Conservation (phyloP, 2,113 vertebrate genomes). For the Psammodynastes pulverulentus region DNA sequence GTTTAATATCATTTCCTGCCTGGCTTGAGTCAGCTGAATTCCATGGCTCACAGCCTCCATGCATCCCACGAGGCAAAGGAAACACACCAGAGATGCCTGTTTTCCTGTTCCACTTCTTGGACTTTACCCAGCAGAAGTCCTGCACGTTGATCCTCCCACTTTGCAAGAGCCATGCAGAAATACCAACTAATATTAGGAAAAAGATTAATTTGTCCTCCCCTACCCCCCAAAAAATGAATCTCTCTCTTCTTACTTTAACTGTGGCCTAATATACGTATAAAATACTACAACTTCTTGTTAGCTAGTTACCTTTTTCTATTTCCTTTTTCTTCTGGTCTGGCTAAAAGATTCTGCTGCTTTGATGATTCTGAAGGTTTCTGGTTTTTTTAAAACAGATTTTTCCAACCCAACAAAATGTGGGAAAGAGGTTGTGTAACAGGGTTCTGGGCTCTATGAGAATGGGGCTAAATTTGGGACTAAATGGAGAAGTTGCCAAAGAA, state of each 20-base stretch:
- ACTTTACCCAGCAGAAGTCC: conserved; percentile 6
- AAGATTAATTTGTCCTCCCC: not conserved
- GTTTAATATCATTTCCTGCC: conserved; percentile 50
- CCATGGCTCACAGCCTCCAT: conserved; percentile 23
- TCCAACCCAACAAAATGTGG: not conserved
- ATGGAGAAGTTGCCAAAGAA: not conserved
- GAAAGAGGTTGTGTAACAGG: not conserved
- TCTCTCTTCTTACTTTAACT: not conserved
- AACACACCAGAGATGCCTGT: conserved; percentile 1
- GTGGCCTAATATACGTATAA: not conserved
- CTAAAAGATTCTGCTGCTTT: not conserved
- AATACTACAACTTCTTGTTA: not conserved
- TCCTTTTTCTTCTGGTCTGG: not conserved
- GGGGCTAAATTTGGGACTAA: not conserved
- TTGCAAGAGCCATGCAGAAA: not conserved
- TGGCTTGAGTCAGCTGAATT: conserved; percentile 57
- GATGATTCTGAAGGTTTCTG: not conserved
- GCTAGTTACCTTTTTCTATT: not conserved
- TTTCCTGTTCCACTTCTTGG: conserved; percentile 5
- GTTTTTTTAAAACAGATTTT: not conserved
- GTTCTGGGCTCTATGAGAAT: not conserved
- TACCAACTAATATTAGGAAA: not conserved
- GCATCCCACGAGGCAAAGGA: conserved; percentile 33
- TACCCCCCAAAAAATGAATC: fast-evolving
- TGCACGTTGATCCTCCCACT: not conserved